Evolutionary conservation across 2,797 vertebrate genomes (phyloP), one percentile per base, ranked within the genome.

Genomic region (Meriones psammophilus): DNA sequence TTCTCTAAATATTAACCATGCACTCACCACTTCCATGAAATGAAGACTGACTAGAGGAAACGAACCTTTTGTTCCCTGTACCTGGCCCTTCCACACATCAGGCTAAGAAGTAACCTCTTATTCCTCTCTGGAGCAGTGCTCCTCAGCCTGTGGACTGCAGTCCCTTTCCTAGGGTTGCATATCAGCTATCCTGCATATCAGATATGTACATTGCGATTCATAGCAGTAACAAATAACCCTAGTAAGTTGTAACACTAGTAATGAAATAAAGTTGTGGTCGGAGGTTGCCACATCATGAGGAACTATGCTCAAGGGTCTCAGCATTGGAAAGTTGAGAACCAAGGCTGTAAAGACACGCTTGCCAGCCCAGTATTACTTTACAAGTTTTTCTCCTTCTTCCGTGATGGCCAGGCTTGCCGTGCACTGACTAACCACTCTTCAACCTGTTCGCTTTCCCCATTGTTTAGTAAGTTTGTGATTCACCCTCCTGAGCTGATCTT

Each of bases 401-500:
- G 24, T 46, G 30, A 50, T 33, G 89, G 30, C 8, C 30, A 33
- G 18, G 39, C 28, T 28, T 73, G 20, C 7, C 2, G 33, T 83
- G 92, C 58, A 33, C 36, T 15, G 36, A 33, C 79, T 80, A 78
- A 60, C 39, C 13, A 46, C 39, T 14, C 30, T 9, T n/a, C 46
- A 66, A 62, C 30, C 20, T 6, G 2, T 17, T 68, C 42, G 71
- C n/a, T 39, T 92, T 33, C 6, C 79, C 12, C 28, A 1, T 36
- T 87, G 12, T 88, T 95, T 46, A 33, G 42, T 66, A 79, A 83
- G 71, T 86, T 96, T 24, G 13, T 93, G 33, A 88, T 81, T 96
- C n/a, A 46, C 26, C 14, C 18, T 69, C 58, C 64, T 69, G 26
- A 92, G 8, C 26, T 73, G 58, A 85, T 66, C 86, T 90, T 56